A percentile compares a stretch with the other conserved stretches of the same genome.
Evolutionary conservation across 1,140 invertebrate genomes (phyloP).

Genomic region (Eriosoma lanigerum): DNA sequence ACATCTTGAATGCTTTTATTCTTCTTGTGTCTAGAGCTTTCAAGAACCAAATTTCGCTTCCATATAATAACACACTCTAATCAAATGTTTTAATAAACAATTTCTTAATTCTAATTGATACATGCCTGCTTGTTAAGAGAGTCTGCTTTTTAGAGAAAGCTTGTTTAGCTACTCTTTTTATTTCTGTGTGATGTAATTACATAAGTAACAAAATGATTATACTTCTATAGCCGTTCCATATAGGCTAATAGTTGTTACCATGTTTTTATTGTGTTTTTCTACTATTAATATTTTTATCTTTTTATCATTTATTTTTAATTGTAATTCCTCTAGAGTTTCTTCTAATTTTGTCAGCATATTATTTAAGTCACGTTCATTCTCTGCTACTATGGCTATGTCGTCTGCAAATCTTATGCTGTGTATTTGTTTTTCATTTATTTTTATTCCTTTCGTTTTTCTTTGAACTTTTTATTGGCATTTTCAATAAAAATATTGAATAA

Average conservation of each 20-base stretch:
- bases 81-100: not conserved
- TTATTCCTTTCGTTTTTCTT: constrained; percentile 28
- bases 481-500: constrained; percentile 53
- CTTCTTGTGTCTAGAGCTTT: not conserved
- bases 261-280: constrained; percentile 13
- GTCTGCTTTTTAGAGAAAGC: constrained; percentile 20
- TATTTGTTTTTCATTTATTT: constrained; percentile 35
- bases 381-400: constrained; percentile 19
- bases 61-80: not conserved
- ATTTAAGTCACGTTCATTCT: constrained; percentile 18
- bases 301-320: constrained; percentile 49
- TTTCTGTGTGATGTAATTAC: constrained; percentile 16
- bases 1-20: constrained; percentile 18
- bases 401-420: constrained; percentile 21
- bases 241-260: not conserved
- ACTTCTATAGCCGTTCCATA: not conserved
- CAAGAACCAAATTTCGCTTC: not conserved
- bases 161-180: not conserved
- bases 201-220: constrained; percentile 20
- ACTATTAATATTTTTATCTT: constrained; percentile 47
- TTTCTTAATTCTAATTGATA: constrained; percentile 20
- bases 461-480: constrained; percentile 32
- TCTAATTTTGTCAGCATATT: constrained; percentile 24
- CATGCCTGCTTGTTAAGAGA: constrained; percentile 11
- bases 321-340: constrained; percentile 13